phyloP scores from a whole-genome alignment of 2,888 invertebrate species.

The Apoda limacodes region DNA sequence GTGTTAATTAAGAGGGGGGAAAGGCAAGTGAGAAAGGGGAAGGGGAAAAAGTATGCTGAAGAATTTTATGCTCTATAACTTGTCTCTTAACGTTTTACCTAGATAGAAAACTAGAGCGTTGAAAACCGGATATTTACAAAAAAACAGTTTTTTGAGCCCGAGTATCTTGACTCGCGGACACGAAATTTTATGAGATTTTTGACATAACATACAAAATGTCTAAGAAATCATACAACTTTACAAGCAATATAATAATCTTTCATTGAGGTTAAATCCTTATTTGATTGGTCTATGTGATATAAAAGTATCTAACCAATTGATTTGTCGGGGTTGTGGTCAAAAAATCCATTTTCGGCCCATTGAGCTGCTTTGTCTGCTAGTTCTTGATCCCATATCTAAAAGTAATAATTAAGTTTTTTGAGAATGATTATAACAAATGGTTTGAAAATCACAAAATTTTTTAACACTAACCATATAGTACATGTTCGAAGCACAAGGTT shows the following conservation, averaged over 20 bases:
- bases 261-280: slow-evolving; percentile 1
- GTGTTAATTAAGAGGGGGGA: too few species aligned
- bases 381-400: slow-evolving; percentile 27
- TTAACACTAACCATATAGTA: slow-evolving; percentile 20
- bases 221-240: slow-evolving; percentile 1
- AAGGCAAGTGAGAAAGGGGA: too few species aligned
- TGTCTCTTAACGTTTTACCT: too few species aligned
- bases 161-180: too few species aligned
- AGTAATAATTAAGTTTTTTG: slow-evolving; percentile 4
- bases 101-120: too few species aligned
- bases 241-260: slow-evolving; percentile 4
- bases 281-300: slow-evolving; percentile 1
- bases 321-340: slow-evolving; percentile 24
- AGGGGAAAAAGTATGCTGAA: too few species aligned
- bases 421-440: background rate
- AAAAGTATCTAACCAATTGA: slow-evolving; percentile 20
- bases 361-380: slow-evolving; percentile 25
- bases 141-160: too few species aligned
- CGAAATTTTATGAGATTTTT: too few species aligned
- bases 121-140: too few species aligned
- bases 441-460: background rate
- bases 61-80: too few species aligned
- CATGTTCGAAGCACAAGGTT: slow-evolving; percentile 24
- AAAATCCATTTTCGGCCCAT: slow-evolving; percentile 25
- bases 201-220: too few species aligned